Percentiles rank a stretch among this genome's conserved stretches.
phyloP scores from a whole-genome alignment of 1,140 invertebrate genomes.

The Trichomalopsis sarcophagae region DNA sequence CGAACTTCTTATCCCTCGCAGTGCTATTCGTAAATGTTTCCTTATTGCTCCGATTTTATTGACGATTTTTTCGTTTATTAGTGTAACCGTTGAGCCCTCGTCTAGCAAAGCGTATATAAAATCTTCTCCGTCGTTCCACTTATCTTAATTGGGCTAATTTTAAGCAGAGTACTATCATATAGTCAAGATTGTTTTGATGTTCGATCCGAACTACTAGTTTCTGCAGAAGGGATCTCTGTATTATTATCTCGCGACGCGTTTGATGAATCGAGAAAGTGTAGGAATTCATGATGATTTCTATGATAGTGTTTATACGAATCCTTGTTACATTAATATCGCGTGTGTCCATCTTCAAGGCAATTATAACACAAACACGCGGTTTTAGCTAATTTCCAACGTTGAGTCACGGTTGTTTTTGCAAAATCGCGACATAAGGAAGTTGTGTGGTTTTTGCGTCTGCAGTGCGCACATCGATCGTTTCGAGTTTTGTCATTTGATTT shows the following conservation, averaged over 20 bases:
- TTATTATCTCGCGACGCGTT: no score
- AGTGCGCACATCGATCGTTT: neutral
- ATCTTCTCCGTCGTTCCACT: neutral
- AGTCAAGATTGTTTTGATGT: neutral
- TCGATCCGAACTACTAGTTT: no score
- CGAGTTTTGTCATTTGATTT: neutral
- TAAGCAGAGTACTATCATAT: neutral
- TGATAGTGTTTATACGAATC: neutral
- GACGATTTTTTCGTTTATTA: neutral
- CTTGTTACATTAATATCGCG: neutral
- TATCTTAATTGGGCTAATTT: slow-evolving; percentile 3
- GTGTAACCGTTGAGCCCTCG: slow-evolving; percentile 14
- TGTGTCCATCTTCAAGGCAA: neutral
- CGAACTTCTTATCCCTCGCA: neutral
- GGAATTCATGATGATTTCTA: neutral
- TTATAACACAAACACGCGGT: neutral
- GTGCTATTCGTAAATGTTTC: neutral
- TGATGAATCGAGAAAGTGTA: no score
- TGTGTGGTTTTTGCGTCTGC: neutral
- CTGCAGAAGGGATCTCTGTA: no score
- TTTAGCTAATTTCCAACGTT: neutral
- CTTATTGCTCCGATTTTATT: neutral
- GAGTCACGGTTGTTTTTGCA: neutral
- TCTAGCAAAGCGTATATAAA: slow-evolving; percentile 3
- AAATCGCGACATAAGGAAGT: neutral